Evolutionary conservation across 1,140 invertebrate genomes (phyloP).

Genomic region (Danaus melanippus): DNA sequence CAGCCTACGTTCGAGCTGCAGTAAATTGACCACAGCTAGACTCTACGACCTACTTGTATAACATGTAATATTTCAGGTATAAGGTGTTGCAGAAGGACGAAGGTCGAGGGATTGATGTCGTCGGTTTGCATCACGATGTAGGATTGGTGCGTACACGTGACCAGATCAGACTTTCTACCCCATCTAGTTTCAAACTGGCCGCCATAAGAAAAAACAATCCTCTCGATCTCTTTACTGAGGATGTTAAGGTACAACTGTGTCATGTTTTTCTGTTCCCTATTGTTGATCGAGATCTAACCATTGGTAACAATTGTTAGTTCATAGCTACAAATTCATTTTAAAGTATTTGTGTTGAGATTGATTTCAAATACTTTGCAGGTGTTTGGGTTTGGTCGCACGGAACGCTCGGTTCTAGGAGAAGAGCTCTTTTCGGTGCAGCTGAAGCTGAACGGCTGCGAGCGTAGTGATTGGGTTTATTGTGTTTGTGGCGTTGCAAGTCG

Average conservation of each 20-base stretch:
- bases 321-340: too few species aligned
- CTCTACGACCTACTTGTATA: too few species aligned
- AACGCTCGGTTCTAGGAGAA: slow-evolving; percentile 34
- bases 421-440: slow-evolving; percentile 39
- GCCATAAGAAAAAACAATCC: slow-evolving; percentile 28
- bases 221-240: slow-evolving; percentile 19
- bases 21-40: too few species aligned
- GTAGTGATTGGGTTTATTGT: slow-evolving; percentile 39
- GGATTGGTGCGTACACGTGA: slow-evolving; percentile 45
- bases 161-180: slow-evolving; percentile 25
- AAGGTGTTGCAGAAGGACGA: slow-evolving; percentile 38
- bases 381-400: slow-evolving; percentile 45
- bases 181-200: slow-evolving; percentile 14
- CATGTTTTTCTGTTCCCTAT: background rate
- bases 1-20: too few species aligned
- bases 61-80: slow-evolving; percentile 25
- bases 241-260: slow-evolving; percentile 28
- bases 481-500: slow-evolving; percentile 30
- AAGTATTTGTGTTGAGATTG: too few species aligned
- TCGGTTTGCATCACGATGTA: slow-evolving; percentile 49
- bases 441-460: slow-evolving; percentile 32
- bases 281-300: background rate
- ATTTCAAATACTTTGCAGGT: slow-evolving; percentile 21
- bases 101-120: slow-evolving; percentile 41
- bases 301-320: too few species aligned